Conservation (phyloP, 2,888 invertebrate genomes). For the Polyommatus iphigenia region DNA sequence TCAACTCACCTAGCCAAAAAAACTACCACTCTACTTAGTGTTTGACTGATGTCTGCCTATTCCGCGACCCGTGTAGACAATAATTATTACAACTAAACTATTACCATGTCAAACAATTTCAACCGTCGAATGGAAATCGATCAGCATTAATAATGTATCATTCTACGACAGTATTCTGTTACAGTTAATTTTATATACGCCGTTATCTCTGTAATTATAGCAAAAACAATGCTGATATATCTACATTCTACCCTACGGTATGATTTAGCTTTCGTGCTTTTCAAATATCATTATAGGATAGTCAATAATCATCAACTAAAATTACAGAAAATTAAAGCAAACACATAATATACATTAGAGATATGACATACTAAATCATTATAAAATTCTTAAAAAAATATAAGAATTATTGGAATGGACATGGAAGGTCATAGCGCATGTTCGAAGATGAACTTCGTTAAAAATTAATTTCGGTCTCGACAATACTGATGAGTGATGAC, state of each 20-base stretch:
- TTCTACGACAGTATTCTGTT: not conserved
- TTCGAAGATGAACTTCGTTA: too few relatives aligned
- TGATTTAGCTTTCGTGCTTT: not conserved
- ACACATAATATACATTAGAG: not conserved
- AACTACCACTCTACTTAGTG: not conserved
- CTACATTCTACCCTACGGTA: too few relatives aligned
- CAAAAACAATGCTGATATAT: not conserved
- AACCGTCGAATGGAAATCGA: conserved; percentile 5
- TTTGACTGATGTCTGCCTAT: not conserved
- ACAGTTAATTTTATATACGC: not conserved
- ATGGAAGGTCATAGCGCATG: too few relatives aligned
- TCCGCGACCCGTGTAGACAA: not conserved
- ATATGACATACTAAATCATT: not conserved
- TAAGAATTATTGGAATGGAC: too few relatives aligned
- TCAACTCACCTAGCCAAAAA: not conserved
- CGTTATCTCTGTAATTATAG: not conserved
- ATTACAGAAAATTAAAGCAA: not conserved
- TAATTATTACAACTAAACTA: too few relatives aligned
- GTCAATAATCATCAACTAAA: not conserved
- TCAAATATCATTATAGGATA: not conserved
- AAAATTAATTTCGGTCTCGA: too few relatives aligned
- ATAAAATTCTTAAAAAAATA: too few relatives aligned
- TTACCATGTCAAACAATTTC: conserved; percentile 1
- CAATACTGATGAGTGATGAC: too few relatives aligned
- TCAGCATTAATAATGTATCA: conserved; percentile 26